Conservation (phyloP, 2,113 vertebrate species). For the Ranitomeya variabilis region DNA sequence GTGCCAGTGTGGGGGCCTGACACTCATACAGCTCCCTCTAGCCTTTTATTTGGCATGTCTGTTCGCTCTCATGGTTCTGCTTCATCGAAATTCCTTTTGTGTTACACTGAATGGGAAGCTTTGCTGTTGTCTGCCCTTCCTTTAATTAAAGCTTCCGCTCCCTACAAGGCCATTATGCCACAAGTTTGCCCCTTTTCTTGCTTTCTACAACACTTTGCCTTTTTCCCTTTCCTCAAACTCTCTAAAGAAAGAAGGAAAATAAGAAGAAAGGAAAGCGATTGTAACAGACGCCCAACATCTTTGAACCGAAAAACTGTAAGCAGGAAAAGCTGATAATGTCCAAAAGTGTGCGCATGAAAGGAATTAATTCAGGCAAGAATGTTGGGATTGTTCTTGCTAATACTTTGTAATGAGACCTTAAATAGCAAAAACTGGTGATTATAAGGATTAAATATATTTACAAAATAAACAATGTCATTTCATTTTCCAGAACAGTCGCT, state of each 20-base stretch:
- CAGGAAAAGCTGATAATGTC: slow-evolving; percentile 39
- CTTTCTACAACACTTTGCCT: slow-evolving; percentile 54
- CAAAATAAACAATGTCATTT: slow-evolving; percentile 16
- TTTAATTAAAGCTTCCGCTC: slow-evolving; percentile 84
- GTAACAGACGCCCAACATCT: slow-evolving; percentile 34
- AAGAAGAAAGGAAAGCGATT: slow-evolving; percentile 39
- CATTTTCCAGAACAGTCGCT: neutral
- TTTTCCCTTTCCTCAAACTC: slow-evolving; percentile 29
- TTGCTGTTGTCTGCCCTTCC: slow-evolving; percentile 73
- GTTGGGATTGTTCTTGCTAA: slow-evolving; percentile 12
- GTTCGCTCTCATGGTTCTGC: slow-evolving; percentile 76
- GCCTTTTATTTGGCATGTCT: slow-evolving; percentile 75
- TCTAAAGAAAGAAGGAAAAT: slow-evolving; percentile 26
- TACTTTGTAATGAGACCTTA: slow-evolving; percentile 28
- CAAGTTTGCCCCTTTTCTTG: slow-evolving; percentile 68
- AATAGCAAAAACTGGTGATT: neutral
- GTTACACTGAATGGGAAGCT: slow-evolving; percentile 76
- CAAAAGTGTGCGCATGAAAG: slow-evolving; percentile 22
- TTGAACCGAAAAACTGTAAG: slow-evolving; percentile 46
- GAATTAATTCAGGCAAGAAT: slow-evolving; percentile 34
- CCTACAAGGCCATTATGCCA: slow-evolving; percentile 69
- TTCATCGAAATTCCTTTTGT: slow-evolving; percentile 78
- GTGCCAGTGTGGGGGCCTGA: slow-evolving; percentile 67
- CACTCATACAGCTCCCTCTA: slow-evolving; percentile 68
- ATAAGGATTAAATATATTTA: slow-evolving; percentile 5